A percentile compares a stretch with the other conserved stretches of the same genome.
These are phyloP conservation scores for Orgyia antiqua DNA, from an alignment of 2,888 invertebrate genomes.

Conservation along the genomic window DNA sequence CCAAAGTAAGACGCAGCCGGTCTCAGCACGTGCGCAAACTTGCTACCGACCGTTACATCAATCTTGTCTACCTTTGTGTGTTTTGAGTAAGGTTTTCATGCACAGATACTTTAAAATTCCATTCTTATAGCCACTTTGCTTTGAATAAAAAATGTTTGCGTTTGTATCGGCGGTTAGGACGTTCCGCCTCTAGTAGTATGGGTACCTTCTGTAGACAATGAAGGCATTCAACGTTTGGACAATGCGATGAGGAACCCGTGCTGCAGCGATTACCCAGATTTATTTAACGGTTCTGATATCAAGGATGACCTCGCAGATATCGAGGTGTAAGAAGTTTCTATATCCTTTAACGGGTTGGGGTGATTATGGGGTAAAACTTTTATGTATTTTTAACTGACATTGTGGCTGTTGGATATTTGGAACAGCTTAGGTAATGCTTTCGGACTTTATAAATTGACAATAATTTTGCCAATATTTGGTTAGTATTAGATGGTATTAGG, in stretches of 20 bases:
- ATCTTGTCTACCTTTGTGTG: constrained; percentile 64
- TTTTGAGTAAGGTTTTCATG: constrained; percentile 52
- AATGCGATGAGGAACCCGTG: constrained; percentile 48
- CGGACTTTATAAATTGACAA: no score
- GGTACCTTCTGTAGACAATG: constrained; percentile 53
- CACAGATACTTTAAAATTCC: constrained; percentile 19
- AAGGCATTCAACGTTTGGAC: constrained; percentile 66
- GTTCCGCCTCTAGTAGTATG: constrained; percentile 15
- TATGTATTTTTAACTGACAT: constrained; percentile 13
- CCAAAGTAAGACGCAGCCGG: constrained; percentile 47
- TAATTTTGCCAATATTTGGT: no score
- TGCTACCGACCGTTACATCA: constrained; percentile 66
- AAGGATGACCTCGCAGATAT: constrained; percentile 31
- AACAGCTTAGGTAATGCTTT: no score
- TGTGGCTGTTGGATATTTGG: no score
- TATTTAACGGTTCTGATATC: constrained; percentile 61
- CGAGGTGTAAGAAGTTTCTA: constrained; percentile 21
- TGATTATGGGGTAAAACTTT: constrained; percentile 19
- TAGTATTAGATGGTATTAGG: no score
- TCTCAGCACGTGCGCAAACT: constrained; percentile 69
- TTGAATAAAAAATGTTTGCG: constrained; percentile 27
- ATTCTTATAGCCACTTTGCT: constrained; percentile 18
- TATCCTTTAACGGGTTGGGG: constrained; percentile 27
- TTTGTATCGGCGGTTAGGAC: constrained; percentile 22
- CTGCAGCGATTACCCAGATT: constrained; percentile 61